phyloP scores from a whole-genome alignment of 2,797 vertebrate species.

The Galaxias olidus region DNA sequence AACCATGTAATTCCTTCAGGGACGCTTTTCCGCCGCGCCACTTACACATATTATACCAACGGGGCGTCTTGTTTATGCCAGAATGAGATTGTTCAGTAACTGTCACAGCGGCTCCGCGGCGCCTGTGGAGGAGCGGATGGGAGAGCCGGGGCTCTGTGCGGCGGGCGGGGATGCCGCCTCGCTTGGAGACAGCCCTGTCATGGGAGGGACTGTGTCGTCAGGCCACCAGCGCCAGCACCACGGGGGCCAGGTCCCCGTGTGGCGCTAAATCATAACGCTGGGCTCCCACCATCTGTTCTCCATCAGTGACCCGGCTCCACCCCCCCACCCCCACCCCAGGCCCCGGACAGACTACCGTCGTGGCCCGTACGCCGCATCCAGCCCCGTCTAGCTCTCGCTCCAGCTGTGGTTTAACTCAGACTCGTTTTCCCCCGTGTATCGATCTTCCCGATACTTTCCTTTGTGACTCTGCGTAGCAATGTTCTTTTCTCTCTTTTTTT shows the following conservation, averaged over 20 bases:
- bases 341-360: conserved; percentile 1
- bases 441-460: neutral
- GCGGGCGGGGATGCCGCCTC: conserved; percentile 44
- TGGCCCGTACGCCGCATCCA: no score
- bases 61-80: conserved; percentile 67
- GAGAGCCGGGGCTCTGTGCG: conserved; percentile 23
- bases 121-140: conserved; percentile 25
- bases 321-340: conserved; percentile 30
- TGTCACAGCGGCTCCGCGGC: conserved; percentile 21
- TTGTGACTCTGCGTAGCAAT: neutral
- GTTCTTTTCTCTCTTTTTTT: conserved; percentile 28
- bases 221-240: conserved; percentile 55
- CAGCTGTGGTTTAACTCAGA: no score
- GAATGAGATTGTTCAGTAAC: conserved; percentile 50
- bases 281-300: conserved; percentile 74
- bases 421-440: neutral
- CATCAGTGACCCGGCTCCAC: conserved; percentile 56
- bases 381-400: neutral
- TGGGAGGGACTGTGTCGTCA: conserved; percentile 47
- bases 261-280: conserved; percentile 71
- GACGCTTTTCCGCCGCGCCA: neutral
- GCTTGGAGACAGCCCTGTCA: conserved; percentile 50
- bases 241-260: conserved; percentile 59
- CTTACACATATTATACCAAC: conserved; percentile 48
- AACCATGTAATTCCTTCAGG: conserved; percentile 63